Conservation (phyloP, 2,797 vertebrate genomes). For the Prionace glauca region DNA sequence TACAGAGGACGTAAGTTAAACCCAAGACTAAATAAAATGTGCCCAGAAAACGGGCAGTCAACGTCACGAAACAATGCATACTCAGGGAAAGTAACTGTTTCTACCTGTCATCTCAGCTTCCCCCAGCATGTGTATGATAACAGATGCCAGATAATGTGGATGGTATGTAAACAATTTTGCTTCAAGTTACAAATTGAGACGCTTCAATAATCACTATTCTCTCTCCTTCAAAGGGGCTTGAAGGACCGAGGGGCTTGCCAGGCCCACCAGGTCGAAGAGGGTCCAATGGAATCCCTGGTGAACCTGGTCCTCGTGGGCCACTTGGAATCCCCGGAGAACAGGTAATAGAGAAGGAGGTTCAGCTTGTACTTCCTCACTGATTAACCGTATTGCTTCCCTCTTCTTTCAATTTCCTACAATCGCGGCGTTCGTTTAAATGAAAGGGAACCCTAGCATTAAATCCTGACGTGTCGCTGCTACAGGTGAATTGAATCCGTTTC, state of each 20-base stretch:
- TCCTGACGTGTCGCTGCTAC: background rate
- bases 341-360: conserved; percentile 51
- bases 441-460: background rate
- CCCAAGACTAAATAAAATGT: background rate
- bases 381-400: background rate
- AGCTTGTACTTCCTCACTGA: background rate
- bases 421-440: background rate
- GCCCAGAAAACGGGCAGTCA: background rate
- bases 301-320: conserved; percentile 63
- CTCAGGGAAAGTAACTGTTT: background rate
- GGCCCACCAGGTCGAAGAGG: conserved; percentile 63
- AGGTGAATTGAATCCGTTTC: background rate
- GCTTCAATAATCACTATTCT: background rate
- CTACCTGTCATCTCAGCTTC: background rate
- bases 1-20: too few species aligned
- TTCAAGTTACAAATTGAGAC: background rate
- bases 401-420: background rate
- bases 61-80: background rate
- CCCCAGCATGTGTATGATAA: background rate
- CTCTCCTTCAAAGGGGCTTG: conserved; percentile 58
- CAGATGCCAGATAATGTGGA: background rate
- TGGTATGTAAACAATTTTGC: background rate
- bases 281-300: conserved; percentile 63
- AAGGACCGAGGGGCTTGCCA: conserved; percentile 58
- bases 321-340: conserved; percentile 63